Evolutionary conservation across 1,140 invertebrate species (phyloP).

Genomic region (Leptoteleia sp.): DNA sequence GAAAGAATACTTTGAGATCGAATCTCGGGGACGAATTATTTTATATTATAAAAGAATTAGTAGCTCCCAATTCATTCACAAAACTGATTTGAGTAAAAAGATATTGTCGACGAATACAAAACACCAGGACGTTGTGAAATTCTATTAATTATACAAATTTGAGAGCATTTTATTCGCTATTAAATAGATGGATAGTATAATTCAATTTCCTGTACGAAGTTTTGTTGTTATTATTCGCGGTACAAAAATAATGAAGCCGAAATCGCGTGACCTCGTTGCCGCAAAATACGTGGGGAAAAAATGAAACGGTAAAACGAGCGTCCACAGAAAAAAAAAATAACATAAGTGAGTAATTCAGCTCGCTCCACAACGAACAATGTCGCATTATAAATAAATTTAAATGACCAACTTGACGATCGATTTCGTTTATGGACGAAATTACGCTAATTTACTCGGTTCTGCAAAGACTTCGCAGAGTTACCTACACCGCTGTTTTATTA

Average conservation of each 20-base stretch:
- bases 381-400: constrained; percentile 30
- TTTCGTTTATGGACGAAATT: constrained; percentile 3
- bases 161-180: background rate
- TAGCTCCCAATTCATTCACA: too few relatives aligned
- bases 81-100: too few relatives aligned
- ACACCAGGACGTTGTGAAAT: too few relatives aligned
- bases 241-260: constrained; percentile 22
- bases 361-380: constrained; percentile 1
- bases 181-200: constrained; percentile 4
- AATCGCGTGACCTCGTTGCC: constrained; percentile 33
- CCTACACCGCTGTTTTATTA: background rate
- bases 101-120: too few relatives aligned
- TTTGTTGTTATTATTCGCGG: constrained; percentile 3
- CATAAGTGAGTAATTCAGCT: constrained; percentile 15
- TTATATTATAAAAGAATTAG: too few relatives aligned
- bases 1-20: too few relatives aligned
- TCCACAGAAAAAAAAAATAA: constrained; percentile 21
- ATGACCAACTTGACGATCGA: constrained; percentile 16
- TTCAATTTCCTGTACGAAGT: constrained; percentile 13
- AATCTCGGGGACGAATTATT: too few relatives aligned
- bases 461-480: background rate
- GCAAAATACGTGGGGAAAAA: constrained; percentile 22
- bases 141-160: too few relatives aligned
- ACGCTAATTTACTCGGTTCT: constrained; percentile 3
- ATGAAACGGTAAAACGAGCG: constrained; percentile 20